phyloP scores from a whole-genome alignment of 2,797 vertebrate genomes.

The Streptopelia turtur region DNA sequence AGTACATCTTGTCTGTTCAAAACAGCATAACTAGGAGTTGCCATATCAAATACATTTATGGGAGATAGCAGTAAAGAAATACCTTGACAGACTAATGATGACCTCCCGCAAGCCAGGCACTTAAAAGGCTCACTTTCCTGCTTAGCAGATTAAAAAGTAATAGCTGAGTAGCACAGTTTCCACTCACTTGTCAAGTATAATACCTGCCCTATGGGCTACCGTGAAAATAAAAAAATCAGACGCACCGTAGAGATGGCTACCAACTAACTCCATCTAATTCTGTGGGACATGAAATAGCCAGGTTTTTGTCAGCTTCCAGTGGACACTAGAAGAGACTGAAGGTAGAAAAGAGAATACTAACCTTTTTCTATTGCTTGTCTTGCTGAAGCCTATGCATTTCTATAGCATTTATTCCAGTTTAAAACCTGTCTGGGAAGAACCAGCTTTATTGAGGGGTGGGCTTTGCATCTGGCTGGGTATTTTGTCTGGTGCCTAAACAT shows the following conservation, averaged over 20 bases:
- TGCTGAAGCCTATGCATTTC: neutral
- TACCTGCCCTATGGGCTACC: neutral
- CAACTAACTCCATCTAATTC: neutral
- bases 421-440: neutral
- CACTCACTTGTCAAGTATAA: neutral
- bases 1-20: neutral
- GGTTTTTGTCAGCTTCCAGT: neutral
- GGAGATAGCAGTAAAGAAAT: conserved; percentile 16
- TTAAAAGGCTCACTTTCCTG: conserved; percentile 9
- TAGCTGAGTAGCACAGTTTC: neutral
- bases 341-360: neutral
- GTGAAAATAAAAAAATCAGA: neutral
- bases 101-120: conserved; percentile 31
- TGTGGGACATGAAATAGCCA: neutral
- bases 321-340: neutral
- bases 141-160: conserved; percentile 30
- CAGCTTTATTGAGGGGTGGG: neutral
- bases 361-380: neutral
- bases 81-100: conserved; percentile 45
- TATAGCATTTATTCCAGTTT: neutral
- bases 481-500: neutral
- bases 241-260: neutral
- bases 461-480: neutral
- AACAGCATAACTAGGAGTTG: conserved; percentile 11
- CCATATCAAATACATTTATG: conserved; percentile 10